phyloP scores from a whole-genome alignment of 2,113 vertebrate genomes.

The Cheirogaleus medius region DNA sequence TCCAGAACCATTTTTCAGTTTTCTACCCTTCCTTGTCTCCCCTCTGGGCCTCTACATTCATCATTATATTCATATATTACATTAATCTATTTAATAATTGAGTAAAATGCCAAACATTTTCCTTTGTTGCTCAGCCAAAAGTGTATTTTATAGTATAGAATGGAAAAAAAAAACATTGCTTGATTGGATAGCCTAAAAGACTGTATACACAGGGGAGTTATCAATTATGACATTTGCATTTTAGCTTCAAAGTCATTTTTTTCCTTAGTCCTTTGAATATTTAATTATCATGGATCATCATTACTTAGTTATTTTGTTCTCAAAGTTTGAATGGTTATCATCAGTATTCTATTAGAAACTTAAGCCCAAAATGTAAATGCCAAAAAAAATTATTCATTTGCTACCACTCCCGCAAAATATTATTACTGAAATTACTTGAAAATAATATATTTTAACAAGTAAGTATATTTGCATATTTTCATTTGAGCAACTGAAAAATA shows the following conservation, averaged over 20 bases:
- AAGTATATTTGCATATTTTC: neutral
- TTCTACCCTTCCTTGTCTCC: neutral
- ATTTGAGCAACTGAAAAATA: neutral
- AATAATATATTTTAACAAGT: neutral
- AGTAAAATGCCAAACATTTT: neutral
- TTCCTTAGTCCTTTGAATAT: neutral
- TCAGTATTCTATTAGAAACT: neutral
- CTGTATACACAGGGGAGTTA: neutral
- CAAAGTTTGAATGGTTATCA: neutral
- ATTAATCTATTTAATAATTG: neutral
- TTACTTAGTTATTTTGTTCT: neutral
- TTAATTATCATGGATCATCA: neutral
- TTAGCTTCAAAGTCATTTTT: neutral
- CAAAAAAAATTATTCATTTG: neutral
- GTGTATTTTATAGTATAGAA: neutral
- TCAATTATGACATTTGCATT: neutral
- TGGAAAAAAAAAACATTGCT: neutral
- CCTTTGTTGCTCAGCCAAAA: neutral
- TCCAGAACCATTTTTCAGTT: neutral
- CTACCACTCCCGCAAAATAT: neutral
- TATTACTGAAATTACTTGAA: constrained; percentile 14
- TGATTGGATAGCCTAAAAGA: neutral
- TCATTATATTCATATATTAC: neutral
- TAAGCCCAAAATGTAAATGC: neutral
- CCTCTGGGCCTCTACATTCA: neutral